Evolutionary conservation across 2,888 invertebrate genomes (phyloP).

Genomic region (Apamea sordens): DNA sequence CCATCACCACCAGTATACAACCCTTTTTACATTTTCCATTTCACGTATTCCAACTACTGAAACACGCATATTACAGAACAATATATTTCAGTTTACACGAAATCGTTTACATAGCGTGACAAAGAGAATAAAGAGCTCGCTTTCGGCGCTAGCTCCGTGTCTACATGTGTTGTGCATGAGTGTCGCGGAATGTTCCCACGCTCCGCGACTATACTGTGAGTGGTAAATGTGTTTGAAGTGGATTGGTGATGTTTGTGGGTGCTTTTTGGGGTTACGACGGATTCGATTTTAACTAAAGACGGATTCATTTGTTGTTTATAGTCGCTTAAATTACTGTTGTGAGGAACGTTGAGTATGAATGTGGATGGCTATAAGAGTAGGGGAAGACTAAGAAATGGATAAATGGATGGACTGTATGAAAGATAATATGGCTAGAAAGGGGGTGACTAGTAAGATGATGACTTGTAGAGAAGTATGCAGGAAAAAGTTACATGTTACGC

Average conservation of each 20-base stretch:
- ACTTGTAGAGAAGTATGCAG: too few relatives aligned
- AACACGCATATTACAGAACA: slow-evolving; percentile 7
- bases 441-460: too few relatives aligned
- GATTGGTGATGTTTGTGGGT: neutral
- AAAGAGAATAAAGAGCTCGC: slow-evolving; percentile 30
- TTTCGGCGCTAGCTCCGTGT: slow-evolving; percentile 9
- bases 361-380: too few relatives aligned
- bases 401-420: neutral
- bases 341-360: neutral
- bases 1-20: neutral
- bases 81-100: slow-evolving; percentile 29
- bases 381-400: neutral
- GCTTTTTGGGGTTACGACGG: slow-evolving; percentile 8
- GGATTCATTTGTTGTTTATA: neutral
- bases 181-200: slow-evolving; percentile 51
- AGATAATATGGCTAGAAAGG: too few relatives aligned
- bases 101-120: slow-evolving; percentile 30
- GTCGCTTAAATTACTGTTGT: neutral
- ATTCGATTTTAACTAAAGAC: slow-evolving; percentile 7
- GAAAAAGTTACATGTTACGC: too few relatives aligned
- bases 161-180: slow-evolving; percentile 42
- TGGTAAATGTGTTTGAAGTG: slow-evolving; percentile 30
- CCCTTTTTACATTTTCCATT: neutral
- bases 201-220: slow-evolving; percentile 28
- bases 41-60: neutral